Percentiles rank a stretch among this genome's conserved stretches.
Conservation (phyloP, 2,113 vertebrate genomes). For the Cryptotis parvus region DNA sequence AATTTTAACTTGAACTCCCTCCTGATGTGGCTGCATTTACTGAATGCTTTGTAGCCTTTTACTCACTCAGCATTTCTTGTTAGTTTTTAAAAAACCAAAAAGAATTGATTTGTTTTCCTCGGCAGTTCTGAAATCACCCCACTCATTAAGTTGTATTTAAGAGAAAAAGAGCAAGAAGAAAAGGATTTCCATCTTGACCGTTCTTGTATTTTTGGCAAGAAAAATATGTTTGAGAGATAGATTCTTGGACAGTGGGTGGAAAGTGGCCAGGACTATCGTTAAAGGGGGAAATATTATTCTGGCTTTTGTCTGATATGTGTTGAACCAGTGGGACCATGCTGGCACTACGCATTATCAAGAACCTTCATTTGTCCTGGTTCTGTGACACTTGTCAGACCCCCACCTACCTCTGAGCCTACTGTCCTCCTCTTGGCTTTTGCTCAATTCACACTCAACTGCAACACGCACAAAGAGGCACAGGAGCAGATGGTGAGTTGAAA, state of each 20-base stretch:
- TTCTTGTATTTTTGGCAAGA: constrained; percentile 44
- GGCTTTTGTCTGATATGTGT: no score
- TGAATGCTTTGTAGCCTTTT: constrained; percentile 31
- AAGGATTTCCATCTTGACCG: not conserved
- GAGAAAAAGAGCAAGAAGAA: constrained; percentile 20
- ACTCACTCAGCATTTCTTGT: constrained; percentile 75
- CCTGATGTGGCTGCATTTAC: constrained; percentile 56
- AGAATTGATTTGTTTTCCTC: constrained; percentile 75
- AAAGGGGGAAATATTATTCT: not conserved
- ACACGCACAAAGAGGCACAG: not conserved
- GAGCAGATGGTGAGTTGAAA: constrained; percentile 64
- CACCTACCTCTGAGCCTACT: constrained; percentile 67
- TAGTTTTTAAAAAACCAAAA: constrained; percentile 70
- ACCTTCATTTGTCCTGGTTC: constrained; percentile 60
- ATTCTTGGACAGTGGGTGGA: not conserved
- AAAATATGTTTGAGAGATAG: not conserved
- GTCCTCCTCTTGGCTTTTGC: constrained; percentile 68
- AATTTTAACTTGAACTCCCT: constrained; percentile 74
- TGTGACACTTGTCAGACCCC: constrained; percentile 68
- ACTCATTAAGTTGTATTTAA: constrained; percentile 49
- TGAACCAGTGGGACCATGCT: not conserved
- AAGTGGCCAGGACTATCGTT: not conserved
- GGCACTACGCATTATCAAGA: not conserved
- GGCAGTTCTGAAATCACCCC: constrained; percentile 59
- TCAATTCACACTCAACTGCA: not conserved